Evolutionary conservation across 1,140 invertebrate species (phyloP).

Genomic region (Panagrolaimus sp.): DNA sequence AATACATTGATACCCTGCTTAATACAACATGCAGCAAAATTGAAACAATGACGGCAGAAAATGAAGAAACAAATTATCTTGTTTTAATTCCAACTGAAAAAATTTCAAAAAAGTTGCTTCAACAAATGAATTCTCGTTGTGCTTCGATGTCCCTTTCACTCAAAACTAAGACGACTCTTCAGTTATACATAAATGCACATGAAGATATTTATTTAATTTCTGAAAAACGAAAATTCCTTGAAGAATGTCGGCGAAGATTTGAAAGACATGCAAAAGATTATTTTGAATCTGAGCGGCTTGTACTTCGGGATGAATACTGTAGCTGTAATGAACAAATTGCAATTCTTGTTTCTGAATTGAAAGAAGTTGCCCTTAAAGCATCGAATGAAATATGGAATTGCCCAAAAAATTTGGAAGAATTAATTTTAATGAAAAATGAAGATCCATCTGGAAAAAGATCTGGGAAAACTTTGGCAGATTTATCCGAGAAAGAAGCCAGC

Average conservation of each 20-base stretch:
- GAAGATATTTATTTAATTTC: neutral
- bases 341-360: conserved; percentile 18
- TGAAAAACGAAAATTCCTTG: neutral
- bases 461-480: neutral
- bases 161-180: neutral
- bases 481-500: neutral
- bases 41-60: neutral
- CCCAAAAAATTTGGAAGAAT: conserved; percentile 19
- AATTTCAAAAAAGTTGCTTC: neutral
- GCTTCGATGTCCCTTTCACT: neutral
- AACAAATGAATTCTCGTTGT: conserved; percentile 3
- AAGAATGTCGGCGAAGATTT: conserved; percentile 4
- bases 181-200: neutral
- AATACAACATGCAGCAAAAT: neutral
- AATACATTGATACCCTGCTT: conserved; percentile 23
- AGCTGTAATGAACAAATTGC: conserved; percentile 24
- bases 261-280: conserved; percentile 12
- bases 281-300: neutral
- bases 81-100: conserved; percentile 19
- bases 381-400: conserved; percentile 23
- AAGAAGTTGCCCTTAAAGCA: conserved; percentile 21
- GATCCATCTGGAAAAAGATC: too few species aligned
- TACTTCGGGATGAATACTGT: conserved; percentile 22
- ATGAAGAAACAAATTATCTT: conserved; percentile 15
- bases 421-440: neutral